Conservation (phyloP, 2,797 vertebrate species). For the Pseudomugil gertrudae region DNA sequence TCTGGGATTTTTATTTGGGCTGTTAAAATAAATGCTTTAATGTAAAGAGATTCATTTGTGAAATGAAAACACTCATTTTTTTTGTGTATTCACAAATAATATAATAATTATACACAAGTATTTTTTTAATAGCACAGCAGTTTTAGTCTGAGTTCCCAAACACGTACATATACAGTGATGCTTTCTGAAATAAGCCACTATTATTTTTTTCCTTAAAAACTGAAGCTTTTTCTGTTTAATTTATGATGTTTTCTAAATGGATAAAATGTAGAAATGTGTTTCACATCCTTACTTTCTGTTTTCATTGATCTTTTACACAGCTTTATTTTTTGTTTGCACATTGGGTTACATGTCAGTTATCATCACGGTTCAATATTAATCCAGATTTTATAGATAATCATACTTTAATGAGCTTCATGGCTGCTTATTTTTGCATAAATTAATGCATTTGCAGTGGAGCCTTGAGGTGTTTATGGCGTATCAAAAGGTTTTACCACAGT, state of each 20-base stretch:
- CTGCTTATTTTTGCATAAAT: slow-evolving; percentile 5
- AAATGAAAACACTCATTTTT: no score
- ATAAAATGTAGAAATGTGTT: background rate
- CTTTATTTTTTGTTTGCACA: background rate
- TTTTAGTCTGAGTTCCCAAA: background rate
- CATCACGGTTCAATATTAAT: background rate
- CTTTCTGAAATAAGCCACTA: background rate
- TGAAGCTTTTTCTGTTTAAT: background rate
- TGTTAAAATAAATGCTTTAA: no score
- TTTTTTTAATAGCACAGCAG: no score
- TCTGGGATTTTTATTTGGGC: no score
- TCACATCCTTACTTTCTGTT: background rate
- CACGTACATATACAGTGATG: background rate
- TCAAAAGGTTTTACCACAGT: background rate
- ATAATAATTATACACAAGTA: no score
- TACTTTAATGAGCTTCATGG: background rate
- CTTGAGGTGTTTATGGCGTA: background rate
- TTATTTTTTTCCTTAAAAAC: background rate
- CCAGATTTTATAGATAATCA: background rate
- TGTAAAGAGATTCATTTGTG: no score
- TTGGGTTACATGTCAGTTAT: background rate
- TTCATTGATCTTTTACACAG: background rate
- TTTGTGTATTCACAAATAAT: no score
- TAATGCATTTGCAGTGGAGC: background rate
- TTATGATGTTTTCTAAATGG: background rate